These are phyloP conservation scores for Euura saliciscinereae DNA, from an alignment of 1,140 invertebrate species.

Conservation along the genomic window DNA sequence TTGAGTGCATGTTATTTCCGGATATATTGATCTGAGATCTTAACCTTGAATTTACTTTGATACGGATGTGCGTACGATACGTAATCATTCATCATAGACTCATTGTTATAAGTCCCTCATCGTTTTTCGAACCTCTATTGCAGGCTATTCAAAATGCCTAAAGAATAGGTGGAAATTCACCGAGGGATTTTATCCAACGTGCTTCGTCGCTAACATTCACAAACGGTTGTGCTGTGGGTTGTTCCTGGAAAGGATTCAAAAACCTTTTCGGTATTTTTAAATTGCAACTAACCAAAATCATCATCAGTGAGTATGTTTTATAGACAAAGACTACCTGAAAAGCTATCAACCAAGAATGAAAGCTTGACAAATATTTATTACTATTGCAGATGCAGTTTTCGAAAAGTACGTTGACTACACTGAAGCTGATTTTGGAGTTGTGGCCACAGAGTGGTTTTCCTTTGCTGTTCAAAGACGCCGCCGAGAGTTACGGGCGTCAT, in stretches of 20 bases:
- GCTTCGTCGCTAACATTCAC: neutral
- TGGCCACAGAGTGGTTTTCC: neutral
- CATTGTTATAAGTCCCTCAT: no score
- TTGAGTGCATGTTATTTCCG: no score
- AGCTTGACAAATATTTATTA: neutral
- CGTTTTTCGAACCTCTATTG: no score
- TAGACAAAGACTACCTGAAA: neutral
- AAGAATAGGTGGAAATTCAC: neutral
- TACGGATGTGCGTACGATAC: no score
- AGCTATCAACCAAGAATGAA: neutral
- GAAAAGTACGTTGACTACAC: neutral
- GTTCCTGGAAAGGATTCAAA: neutral
- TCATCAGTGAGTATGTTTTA: neutral
- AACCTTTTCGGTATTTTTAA: neutral
- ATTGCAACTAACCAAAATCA: neutral
- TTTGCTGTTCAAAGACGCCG: neutral
- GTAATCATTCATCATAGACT: no score
- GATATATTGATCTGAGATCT: no score
- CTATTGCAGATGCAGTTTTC: neutral
- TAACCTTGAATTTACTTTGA: no score
- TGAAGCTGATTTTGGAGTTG: neutral
- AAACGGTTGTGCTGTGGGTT: neutral
- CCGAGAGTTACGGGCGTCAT: neutral
- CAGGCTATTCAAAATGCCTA: no score
- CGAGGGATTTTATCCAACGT: neutral